phyloP scores from a whole-genome alignment of 2,113 vertebrate species.

The Pipra filicauda region DNA sequence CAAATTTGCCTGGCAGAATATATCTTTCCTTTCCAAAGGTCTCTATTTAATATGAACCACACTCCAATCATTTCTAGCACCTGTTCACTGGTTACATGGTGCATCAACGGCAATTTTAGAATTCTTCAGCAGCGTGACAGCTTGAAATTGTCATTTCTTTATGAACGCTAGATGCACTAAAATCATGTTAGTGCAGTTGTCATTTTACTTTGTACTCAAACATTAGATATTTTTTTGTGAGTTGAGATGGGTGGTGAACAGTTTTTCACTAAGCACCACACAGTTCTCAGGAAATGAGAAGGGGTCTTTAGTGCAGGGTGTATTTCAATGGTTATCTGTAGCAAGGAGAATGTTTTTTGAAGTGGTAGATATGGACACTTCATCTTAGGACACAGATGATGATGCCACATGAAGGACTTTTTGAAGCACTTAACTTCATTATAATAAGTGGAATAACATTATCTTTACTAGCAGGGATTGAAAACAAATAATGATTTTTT shows the following conservation, averaged over 20 bases:
- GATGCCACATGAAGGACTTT: background rate
- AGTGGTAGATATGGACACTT: background rate
- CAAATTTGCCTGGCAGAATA: conserved; percentile 39
- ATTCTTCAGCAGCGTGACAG: conserved; percentile 51
- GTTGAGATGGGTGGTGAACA: background rate
- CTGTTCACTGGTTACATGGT: conserved; percentile 61
- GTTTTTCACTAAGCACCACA: background rate
- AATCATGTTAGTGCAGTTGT: conserved; percentile 41
- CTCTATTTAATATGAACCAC: conserved; percentile 47
- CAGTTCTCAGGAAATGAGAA: background rate
- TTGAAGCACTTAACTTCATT: conserved; percentile 43
- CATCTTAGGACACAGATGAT: background rate
- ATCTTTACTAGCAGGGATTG: background rate
- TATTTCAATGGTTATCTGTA: background rate
- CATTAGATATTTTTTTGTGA: conserved; percentile 16
- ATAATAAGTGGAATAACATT: conserved; percentile 26
- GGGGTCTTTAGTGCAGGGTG: background rate
- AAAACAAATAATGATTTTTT: conserved; percentile 22
- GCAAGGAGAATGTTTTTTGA: conserved; percentile 19
- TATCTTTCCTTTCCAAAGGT: conserved; percentile 51
- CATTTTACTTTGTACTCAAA: conserved; percentile 32
- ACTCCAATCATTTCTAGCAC: conserved; percentile 53
- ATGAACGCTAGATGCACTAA: conserved; percentile 22
- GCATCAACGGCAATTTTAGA: conserved; percentile 63
- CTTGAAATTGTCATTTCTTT: conserved; percentile 61